A percentile compares a stretch with the other conserved stretches of the same genome.
Evolutionary conservation across 2,888 invertebrate genomes (phyloP).

Genomic region (Lucinisca nassula): DNA sequence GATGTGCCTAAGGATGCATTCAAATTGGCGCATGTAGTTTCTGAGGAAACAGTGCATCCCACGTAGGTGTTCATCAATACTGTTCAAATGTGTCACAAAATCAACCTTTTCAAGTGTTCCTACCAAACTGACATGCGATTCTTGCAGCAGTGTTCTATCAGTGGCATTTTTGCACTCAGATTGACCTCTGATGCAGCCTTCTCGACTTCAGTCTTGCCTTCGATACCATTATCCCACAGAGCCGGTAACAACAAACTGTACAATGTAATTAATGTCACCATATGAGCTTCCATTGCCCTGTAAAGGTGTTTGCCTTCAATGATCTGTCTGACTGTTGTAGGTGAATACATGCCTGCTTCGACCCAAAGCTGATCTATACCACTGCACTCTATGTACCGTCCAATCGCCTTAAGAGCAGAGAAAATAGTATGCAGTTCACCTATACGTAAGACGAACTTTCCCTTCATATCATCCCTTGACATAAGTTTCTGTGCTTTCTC

Average conservation of each 20-base stretch:
- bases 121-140: background rate
- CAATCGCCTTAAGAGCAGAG: background rate
- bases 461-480: background rate
- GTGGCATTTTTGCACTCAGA: background rate
- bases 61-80: background rate
- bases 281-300: background rate
- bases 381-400: slow-evolving; percentile 3
- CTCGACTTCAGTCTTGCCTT: background rate
- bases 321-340: slow-evolving; percentile 1
- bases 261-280: background rate
- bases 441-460: slow-evolving; percentile 2
- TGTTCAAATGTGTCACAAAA: background rate
- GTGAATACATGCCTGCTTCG: slow-evolving; percentile 1
- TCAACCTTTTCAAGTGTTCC: background rate
- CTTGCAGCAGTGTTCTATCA: background rate
- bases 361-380: slow-evolving; percentile 11
- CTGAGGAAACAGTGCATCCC: background rate
- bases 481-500: background rate
- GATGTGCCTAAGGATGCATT: too few species aligned
- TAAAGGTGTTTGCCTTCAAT: background rate
- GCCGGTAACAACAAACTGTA: background rate
- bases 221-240: background rate
- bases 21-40: background rate
- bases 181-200: background rate
- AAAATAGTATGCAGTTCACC: background rate